Evolutionary conservation across 2,888 invertebrate species (phyloP).

Genomic region (Cynaeus angustus): DNA sequence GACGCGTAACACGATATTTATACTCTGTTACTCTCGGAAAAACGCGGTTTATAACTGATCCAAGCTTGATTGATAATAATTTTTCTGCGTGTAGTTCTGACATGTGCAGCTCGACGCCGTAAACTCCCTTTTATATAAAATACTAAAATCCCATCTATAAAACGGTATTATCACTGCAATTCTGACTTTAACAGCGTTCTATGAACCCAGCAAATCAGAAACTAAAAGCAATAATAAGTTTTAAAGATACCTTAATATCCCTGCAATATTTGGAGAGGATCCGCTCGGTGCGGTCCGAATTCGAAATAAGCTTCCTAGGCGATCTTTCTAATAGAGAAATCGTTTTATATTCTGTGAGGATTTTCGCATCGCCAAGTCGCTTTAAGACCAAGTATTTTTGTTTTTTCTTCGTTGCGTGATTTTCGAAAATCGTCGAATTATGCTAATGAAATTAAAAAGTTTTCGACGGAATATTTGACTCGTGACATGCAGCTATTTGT

Average conservation of each 20-base stretch:
- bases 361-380: constrained; percentile 48
- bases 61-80: no score
- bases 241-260: constrained; percentile 57
- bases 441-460: constrained; percentile 47
- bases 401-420: constrained; percentile 40
- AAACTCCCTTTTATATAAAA: constrained; percentile 24
- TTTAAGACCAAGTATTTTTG: constrained; percentile 40
- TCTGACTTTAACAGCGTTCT: constrained; percentile 15
- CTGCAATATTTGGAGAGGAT: constrained; percentile 56
- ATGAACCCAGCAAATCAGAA: constrained; percentile 34
- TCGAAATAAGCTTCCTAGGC: constrained; percentile 51
- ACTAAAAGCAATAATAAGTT: constrained; percentile 57
- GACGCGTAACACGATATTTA: no score
- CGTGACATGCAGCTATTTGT: constrained; percentile 46
- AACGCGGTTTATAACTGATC: no score
- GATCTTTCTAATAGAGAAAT: constrained; percentile 54
- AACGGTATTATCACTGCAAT: constrained; percentile 15
- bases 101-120: not conserved
- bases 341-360: constrained; percentile 56
- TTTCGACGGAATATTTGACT: constrained; percentile 32
- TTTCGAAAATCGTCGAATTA: constrained; percentile 43
- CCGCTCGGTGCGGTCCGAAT: constrained; percentile 54
- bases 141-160: constrained; percentile 25
- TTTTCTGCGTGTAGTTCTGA: not conserved
- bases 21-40: no score